Conservation (phyloP, 1,140 invertebrate species). For the Apis dorsata region DNA sequence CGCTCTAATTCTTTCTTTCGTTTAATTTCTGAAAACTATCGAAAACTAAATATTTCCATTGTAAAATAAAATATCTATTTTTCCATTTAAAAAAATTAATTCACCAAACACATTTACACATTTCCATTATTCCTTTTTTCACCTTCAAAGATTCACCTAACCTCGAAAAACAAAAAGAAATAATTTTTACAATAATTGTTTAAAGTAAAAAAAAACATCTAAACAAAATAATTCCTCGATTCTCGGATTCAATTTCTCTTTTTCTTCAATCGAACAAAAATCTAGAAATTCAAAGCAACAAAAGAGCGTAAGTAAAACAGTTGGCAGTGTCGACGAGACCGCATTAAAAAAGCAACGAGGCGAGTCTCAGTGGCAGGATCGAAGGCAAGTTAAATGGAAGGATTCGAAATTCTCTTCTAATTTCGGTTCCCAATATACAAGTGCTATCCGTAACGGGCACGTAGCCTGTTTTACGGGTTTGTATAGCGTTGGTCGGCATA, state of each 20-base stretch:
- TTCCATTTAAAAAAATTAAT: no score
- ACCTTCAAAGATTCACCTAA: no score
- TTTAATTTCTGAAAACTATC: no score
- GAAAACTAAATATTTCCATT: no score
- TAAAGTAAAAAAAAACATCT: no score
- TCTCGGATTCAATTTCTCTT: background rate
- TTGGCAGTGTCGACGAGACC: background rate
- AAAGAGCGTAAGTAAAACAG: background rate
- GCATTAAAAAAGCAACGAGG: background rate
- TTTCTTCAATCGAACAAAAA: background rate
- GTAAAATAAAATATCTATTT: no score
- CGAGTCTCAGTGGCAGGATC: background rate
- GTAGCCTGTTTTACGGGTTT: conserved; percentile 2
- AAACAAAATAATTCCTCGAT: background rate
- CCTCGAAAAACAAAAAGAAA: no score
- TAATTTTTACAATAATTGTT: no score
- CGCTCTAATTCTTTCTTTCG: no score
- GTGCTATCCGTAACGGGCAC: background rate
- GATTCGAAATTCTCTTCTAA: conserved; percentile 42
- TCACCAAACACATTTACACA: no score
- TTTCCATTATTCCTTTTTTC: no score
- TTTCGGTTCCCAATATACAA: conserved; percentile 36
- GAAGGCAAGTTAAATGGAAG: conserved; percentile 32
- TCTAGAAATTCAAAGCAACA: background rate
- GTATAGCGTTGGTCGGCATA: conserved; percentile 41